Base-by-base conservation (phyloP, 2,888 invertebrate species). In the Lithophane ornitopus region DNA sequence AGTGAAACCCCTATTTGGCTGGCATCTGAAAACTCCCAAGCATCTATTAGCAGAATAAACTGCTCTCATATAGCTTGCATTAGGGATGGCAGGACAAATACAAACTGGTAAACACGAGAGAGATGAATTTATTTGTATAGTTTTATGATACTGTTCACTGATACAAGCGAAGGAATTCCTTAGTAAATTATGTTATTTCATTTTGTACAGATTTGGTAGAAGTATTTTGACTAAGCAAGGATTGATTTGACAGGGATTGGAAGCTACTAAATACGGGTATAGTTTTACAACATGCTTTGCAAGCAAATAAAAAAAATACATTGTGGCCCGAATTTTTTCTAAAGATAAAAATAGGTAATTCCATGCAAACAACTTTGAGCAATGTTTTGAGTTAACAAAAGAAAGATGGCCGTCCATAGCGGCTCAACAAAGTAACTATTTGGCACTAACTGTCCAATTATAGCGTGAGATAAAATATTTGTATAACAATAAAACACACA, bases 1-100 rank as follows among this genome's bases (percentile, higher is more conserved):
- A 16, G 54, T 54, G 46, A 3, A 34, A 85, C 9, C 85, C 85
- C 78, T 85, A 73, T 41, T 56, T 11, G 7, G 2, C 3, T 7
- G 65, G 28, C 56, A 80, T 76, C 75, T 16, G 56, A 80, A 81
- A 76, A 67, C 49, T 81, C 67, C 54, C 58, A 72, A 77, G 54
- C 39, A 78, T 81, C 79, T 81, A 80, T 80, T 81, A 76, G 73
- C 79, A 78, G 75, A 81, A 85, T 75, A 74, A 74, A 81, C 62
- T 75, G 56, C 26, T 66, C 61, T 70, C 65, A 22, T 68, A 67
- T 71, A 69, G 34, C 73, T 69, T 80, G 76, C 74, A 73, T 84
- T 84, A 84, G 73, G 75, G 70, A 77, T 74, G 67, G 52, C 52
- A 26, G 44, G 39, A 70, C 63, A 82, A 52, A 76, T 46, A 68